Base-by-base conservation (phyloP, 1,140 invertebrate species). In the Formica selysi region DNA sequence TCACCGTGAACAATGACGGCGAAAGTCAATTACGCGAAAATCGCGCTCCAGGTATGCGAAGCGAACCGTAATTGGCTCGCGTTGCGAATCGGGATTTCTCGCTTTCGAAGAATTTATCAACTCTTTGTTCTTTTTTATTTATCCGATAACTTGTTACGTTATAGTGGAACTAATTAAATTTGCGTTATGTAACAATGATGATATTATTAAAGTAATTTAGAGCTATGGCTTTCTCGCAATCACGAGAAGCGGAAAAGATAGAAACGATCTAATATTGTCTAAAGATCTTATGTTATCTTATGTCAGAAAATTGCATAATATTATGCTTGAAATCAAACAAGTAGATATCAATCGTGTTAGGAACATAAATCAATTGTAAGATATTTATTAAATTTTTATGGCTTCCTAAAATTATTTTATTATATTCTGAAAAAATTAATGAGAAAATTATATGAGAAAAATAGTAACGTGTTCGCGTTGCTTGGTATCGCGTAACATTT, bases 11-110 rank as follows among this genome's bases (percentile, higher is more conserved):
- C 84, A 61, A 64, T 32, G 36, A 59, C 62, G 76, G 62, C 41
- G 70, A 86, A 88, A 88, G 87, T 88, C 88, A 88, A 88, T 89
- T 86, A 76, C 62, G 29, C 51, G 81, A 61, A 29, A 74, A 83
- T 61, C 54, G 78, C 64, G 32, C 5, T 65, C n/a, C 44, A 29
- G 32, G 38, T 29, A 71, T 16, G 67, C 54, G 61, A 48, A 22
- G 61, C 57, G 51, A n/a, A 13, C 44, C 29, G 26, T 26, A 32
- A 68, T 32, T 54, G 32, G 44, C 76, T n/a, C n/a, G 59, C 6
- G 32, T 76, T 13, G 32, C 44, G 16, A 80, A 78, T 65, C 11
- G 59, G 8, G 38, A 32, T 51, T 44, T 81, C 36, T 73, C 11
- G n/a, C 38, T 36, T 5, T 32, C 54, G 13, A 59, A 32, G 36